Base-by-base conservation (phyloP, 35 echinoderm and acorn worm genomes). In the Acanthaster planci region DNA sequence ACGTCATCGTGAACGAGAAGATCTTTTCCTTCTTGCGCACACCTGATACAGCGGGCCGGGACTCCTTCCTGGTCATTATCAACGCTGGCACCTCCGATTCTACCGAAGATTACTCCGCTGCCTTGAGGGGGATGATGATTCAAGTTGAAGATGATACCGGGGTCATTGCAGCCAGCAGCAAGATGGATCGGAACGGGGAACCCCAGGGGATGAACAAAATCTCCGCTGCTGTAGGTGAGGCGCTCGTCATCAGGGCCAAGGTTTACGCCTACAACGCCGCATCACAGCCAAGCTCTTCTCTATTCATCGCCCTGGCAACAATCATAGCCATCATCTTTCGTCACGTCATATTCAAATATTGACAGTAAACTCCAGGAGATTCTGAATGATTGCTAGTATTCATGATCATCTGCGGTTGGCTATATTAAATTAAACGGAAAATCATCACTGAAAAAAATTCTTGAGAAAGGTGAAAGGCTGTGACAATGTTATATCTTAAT, bases 11-110 rank as follows among this genome's bases (percentile, higher is more conserved):
- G 60, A 84, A 89, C 52, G 82, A 92, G 0, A 58, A 90, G 19
- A 87, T 97, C 8, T 93, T 97, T 67, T 92, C 94, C 7, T 97
- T 97, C 87, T 55, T 97, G 19, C 90, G 94, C 17, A 79, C 87
- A 4, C 89, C 93, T 14, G 87, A 86, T 34, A 50, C 64, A 0
- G 37, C 57, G 3, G 19, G 7, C 34, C 51, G 81, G 29, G 12
- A 58, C 18, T 84, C 82, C 17, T 97, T 84, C 68, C 84, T 97
- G 2, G 83, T 97, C 2, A 86, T 84, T 22, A 89, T 97, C 27
- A 89, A 97, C 72, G 80, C 92, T 40, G 90, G 94, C 14, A 84
- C 85, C 27, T 64, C 76, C 37, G 14, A 82, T 17, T 59, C 82
- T 27, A 87, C 78, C 32, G 30, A 76, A 18, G 84, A 92, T 55